These are phyloP conservation scores for Siniperca undulata DNA, from an alignment of 2,797 vertebrate genomes.

Conservation along the genomic window DNA sequence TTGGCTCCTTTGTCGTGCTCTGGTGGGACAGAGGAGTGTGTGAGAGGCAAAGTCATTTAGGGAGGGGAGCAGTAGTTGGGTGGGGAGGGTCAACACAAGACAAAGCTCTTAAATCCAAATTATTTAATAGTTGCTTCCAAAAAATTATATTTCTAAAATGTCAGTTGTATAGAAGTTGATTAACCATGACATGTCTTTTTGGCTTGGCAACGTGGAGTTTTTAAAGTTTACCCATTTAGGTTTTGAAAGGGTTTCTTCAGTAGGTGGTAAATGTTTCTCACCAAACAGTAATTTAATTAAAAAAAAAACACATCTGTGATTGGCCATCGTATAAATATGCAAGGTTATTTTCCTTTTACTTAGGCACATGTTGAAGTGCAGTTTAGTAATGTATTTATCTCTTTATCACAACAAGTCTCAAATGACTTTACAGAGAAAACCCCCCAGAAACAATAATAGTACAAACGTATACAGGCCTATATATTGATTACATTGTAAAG, in stretches of 20 bases:
- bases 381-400: neutral
- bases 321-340: neutral
- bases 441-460: neutral
- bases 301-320: neutral
- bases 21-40: conserved; percentile 18
- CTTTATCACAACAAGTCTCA: neutral
- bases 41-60: conserved; percentile 9
- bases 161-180: neutral
- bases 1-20: conserved; percentile 10
- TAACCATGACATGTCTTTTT: neutral
- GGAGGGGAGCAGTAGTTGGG: conserved; percentile 15
- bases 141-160: neutral
- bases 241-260: neutral
- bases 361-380: too few relatives aligned
- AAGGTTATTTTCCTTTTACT: neutral
- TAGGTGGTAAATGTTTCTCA: neutral
- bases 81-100: neutral
- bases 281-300: neutral
- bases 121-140: neutral
- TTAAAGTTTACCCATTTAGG: neutral
- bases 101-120: neutral
- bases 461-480: neutral
- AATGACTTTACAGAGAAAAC: neutral
- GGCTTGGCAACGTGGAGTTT: rapidly evolving
- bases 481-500: neutral